Evolutionary conservation across 2,113 vertebrate genomes (phyloP), one percentile per base, ranked within the genome.

Genomic region (Centropristis striata): DNA sequence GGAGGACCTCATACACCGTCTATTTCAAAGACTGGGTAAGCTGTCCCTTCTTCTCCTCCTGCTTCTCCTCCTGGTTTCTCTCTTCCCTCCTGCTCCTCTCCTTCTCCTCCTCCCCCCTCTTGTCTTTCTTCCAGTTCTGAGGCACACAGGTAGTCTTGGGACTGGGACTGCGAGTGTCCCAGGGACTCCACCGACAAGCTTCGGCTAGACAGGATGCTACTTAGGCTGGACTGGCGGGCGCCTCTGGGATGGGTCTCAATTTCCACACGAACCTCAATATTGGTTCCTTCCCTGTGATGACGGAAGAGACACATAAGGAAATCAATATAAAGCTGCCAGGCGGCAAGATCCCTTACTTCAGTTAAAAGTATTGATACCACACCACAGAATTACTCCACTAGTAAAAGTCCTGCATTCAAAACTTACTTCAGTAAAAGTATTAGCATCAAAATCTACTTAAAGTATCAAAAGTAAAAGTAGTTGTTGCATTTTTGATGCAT

Each of bases 241-340:
- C 93, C 91, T 49, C 81, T 88, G 0, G 93, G 96, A 53, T 95
- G 94, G 0, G 88, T 93, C 84, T 97, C 96, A 0, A 97, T 95
- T 8, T 95, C 95, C 86, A 96, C 96, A 64, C 90, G 95, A 61
- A 97, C 96, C 80, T 97, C 95, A 21, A 96, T 94, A 72, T 96
- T 95, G 59, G 90, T 94, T 42, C 95, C 92, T 42, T 96, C 95
- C 86, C 95, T 96, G 91, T 8, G 53, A 77, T 27, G 63, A 64
- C 11, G 78, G 68, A 18, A 78, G 32, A 64, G 21, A 61, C 18
- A 81, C 28, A 65, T 1, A 61, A 23, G n/a, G 2, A 1, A 7
- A 46, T 71, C 18, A 44, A 50, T 64, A 27, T 9, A 20, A 53
- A 60, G 36, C 16, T 66, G 47, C 20, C 15, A 41, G 61, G 15